Base-by-base conservation (phyloP, 1,140 invertebrate genomes). In the Choristoneura fumiferana region DNA sequence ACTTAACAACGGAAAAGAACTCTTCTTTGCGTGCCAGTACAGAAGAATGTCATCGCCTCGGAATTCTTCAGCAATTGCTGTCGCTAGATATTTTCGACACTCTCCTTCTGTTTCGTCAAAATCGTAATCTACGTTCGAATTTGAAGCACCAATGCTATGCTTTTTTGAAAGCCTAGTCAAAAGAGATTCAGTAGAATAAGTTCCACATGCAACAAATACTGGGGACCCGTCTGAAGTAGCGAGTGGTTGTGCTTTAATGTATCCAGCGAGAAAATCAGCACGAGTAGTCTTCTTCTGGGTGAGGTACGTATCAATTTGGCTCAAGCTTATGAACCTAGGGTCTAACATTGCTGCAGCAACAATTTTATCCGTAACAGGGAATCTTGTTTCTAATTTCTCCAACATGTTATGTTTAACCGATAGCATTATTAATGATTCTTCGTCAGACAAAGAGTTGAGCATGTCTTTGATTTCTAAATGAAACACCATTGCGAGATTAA, bases 401-500 rank as follows among this genome's bases (percentile, higher is more conserved):
- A 65, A 52, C 59, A 65, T 61, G 6, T 62, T 61, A 18, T 45
- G 22, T 33, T 58, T 61, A 12, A 61, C 6, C 9, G 13, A n/a
- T 43, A 55, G 14, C n/a, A 58, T 57, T 6, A 54, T 54, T 40
- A 56, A 15, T n/a, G 63, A 12, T 55, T 57, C 55, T 14, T 58
- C 45, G 14, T 61, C 63, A 14, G 38, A 3, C 13, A 49, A 9
- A 0, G 43, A 39, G n/a, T 45, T 49, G 8, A 55, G 29, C 4
- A 45, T 10, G 15, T 58, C 56, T 9, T 39, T 54, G 10, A 62
- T 39, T 29, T 62, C 60, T 18, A 38, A 38, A 5, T 37, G 29
- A 10, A 62, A 62, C 1, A 62, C 52, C 1, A 62, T 39, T 33
- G 53, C 60, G 12, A 66, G 15, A 60, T 62, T 66, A 8, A 66